Base-by-base conservation (phyloP, 2,888 invertebrate genomes). In the Branchipolynoe longqiensis region DNA sequence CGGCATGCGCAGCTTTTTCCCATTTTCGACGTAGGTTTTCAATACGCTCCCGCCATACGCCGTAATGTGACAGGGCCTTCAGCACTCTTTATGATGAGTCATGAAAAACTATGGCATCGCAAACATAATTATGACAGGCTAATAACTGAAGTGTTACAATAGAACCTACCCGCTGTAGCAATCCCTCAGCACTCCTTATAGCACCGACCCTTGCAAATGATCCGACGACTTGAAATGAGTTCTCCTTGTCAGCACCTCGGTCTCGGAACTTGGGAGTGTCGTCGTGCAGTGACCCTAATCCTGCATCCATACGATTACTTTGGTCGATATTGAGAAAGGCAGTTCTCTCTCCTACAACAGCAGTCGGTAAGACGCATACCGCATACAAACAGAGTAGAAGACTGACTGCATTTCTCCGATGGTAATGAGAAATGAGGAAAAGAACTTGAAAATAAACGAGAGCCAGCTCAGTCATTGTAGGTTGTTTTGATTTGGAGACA, bases 271-370 rank as follows among this genome's bases (percentile, higher is more conserved):
- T 54, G 36, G 83, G 25, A 6, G 56, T 58, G 6, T 8, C n/a
- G 4, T 22, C 36, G 8, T 12, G 3, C 54, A 56, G 22, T 40
- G n/a, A n/a, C n/a, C n/a, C n/a, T n/a, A n/a, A n/a, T n/a, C n/a
- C n/a, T n/a, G n/a, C n/a, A n/a, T n/a, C n/a, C n/a, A n/a, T n/a
- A n/a, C n/a, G n/a, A 25, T 54, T 56, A 14, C 31, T 48, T 38
- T 28, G 40, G 22, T 69, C 64, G 22, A 69, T 56, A 0, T 84
- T 64, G 36, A 84, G 8, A 48, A 84, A 64, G 2, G 84, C 84
- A 14, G 84, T 48, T 31, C 84, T 84, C 54, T 84, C 84, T 18
- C 41, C 84, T 22, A 48, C 28, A 6, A 84, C 84, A 12, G 31
- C 69, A 14, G 54, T 40, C 1, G 69, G 84, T 4, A 84, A n/a